Conservation (phyloP, 2,113 vertebrate species). For the Pygoscelis adeliae region DNA sequence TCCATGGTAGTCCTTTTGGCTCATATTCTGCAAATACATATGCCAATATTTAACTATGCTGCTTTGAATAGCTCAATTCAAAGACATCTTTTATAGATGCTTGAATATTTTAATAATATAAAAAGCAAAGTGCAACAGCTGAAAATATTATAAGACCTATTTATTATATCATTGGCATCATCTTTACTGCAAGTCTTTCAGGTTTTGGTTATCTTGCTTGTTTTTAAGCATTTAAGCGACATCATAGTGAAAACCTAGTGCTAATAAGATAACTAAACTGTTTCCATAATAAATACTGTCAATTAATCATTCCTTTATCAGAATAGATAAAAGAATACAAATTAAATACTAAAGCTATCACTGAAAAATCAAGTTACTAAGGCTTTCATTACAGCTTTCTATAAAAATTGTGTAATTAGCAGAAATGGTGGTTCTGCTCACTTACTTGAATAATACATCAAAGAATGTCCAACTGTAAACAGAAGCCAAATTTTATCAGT, state of each 20-base stretch:
- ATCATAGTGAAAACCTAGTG: neutral
- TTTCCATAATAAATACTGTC: neutral
- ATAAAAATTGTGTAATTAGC: neutral
- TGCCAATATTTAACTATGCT: neutral
- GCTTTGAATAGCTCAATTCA: neutral
- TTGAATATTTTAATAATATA: neutral
- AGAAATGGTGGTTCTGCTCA: neutral
- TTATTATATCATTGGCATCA: neutral
- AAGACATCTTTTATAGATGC: neutral
- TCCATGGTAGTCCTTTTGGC: rapidly evolving
- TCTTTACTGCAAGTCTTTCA: neutral
- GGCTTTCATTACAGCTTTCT: neutral
- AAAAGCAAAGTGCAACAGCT: neutral
- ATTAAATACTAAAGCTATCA: neutral
- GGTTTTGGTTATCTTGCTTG: neutral
- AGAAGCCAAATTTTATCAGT: neutral
- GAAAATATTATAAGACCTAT: neutral
- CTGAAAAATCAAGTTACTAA: neutral
- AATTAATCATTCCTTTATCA: neutral
- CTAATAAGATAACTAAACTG: neutral
- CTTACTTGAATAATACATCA: neutral
- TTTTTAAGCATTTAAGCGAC: neutral
- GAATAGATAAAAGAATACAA: neutral
- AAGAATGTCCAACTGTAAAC: neutral
- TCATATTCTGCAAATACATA: neutral